Percentiles rank a stretch among this genome's conserved stretches.
These are phyloP conservation scores for Sitta europaea DNA, from an alignment of 2,113 vertebrate species.

Conservation along the genomic window DNA sequence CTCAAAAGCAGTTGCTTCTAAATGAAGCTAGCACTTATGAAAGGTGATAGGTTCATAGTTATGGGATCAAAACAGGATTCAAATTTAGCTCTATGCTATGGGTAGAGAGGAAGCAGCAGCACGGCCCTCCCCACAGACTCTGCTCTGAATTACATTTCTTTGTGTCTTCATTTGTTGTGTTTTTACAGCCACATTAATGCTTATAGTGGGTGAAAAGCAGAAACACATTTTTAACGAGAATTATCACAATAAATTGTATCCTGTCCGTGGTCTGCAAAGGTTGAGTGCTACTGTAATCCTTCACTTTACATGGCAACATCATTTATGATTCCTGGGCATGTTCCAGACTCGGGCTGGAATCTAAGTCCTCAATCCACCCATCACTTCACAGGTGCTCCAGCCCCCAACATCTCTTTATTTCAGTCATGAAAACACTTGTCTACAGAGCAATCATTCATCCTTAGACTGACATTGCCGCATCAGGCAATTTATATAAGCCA, in stretches of 20 bases:
- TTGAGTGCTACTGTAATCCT: background rate
- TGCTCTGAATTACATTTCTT: background rate
- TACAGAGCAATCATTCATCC: slow-evolving; percentile 24
- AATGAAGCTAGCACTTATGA: background rate
- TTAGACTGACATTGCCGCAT: background rate
- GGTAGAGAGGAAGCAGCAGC: too few species aligned
- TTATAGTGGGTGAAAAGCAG: background rate
- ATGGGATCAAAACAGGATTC: background rate
- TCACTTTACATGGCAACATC: background rate
- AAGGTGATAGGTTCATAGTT: background rate
- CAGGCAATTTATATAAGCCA: slow-evolving; percentile 15
- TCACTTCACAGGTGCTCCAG: background rate
- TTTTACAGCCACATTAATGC: background rate
- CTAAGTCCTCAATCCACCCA: background rate
- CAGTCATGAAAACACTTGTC: background rate
- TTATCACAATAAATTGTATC: background rate
- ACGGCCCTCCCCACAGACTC: background rate
- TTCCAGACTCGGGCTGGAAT: background rate
- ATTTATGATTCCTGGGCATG: background rate
- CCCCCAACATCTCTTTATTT: background rate
- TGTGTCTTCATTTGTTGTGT: background rate
- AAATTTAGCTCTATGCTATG: background rate
- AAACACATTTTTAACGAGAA: background rate
- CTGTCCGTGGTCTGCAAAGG: background rate
- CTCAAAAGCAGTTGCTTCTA: background rate